phyloP scores from a whole-genome alignment of 2,113 vertebrate species.

The Rhombomys opimus region DNA sequence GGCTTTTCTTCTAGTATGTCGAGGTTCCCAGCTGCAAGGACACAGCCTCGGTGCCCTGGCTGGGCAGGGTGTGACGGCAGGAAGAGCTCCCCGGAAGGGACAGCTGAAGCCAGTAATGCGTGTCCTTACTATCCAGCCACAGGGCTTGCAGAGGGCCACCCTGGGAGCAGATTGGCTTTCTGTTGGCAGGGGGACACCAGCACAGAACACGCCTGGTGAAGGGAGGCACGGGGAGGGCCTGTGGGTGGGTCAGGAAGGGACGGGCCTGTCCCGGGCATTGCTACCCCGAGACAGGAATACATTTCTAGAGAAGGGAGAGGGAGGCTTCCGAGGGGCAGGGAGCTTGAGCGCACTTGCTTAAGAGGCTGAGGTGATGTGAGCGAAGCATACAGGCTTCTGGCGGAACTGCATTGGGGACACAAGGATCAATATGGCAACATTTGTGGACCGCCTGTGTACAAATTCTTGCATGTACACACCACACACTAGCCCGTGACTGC shows the following conservation, averaged over 20 bases:
- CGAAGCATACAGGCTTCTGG: no score
- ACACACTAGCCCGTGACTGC: neutral
- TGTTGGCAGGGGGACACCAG: neutral
- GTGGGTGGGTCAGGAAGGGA: no score
- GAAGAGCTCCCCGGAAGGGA: neutral
- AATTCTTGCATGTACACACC: neutral
- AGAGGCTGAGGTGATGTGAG: neutral
- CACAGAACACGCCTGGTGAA: neutral
- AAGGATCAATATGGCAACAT: neutral
- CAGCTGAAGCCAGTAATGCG: neutral
- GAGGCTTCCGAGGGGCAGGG: neutral
- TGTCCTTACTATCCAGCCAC: neutral
- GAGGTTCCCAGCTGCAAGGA: neutral
- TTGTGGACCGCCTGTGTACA: neutral
- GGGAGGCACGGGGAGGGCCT: neutral
- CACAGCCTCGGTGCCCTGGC: no score
- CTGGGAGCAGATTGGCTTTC: neutral
- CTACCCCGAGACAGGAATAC: neutral
- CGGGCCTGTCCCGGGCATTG: neutral
- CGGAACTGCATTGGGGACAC: no score
- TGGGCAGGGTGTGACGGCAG: neutral
- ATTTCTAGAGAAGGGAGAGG: no score
- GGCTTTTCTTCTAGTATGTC: neutral
- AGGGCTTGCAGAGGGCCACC: neutral
- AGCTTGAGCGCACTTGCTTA: no score